Percentiles rank a stretch among this genome's conserved stretches.
Conservation (phyloP, 2,113 vertebrate species). For the Cygnus atratus region DNA sequence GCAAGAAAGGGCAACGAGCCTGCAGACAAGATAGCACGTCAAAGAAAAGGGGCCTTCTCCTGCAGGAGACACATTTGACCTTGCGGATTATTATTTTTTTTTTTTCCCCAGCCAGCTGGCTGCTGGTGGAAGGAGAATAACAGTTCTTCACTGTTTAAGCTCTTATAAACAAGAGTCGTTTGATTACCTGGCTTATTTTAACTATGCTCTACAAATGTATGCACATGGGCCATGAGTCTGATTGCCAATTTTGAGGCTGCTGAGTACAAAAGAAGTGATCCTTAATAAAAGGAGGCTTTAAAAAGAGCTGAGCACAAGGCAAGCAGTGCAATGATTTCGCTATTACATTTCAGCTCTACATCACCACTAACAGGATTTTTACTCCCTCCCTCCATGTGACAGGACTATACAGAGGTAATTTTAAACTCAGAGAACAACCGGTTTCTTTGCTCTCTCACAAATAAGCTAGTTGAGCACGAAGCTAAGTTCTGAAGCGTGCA, state of each 20-base stretch:
- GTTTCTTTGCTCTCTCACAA: background rate
- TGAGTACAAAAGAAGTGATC: background rate
- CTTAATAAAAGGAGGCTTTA: background rate
- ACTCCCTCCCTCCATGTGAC: background rate
- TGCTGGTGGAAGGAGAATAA: background rate
- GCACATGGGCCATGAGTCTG: background rate
- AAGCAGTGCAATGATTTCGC: background rate
- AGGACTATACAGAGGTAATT: fast-evolving
- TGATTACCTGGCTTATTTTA: background rate
- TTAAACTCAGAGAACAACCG: background rate
- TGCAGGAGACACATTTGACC: background rate
- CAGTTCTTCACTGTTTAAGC: background rate
- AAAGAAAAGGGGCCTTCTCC: background rate
- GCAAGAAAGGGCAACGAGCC: background rate
- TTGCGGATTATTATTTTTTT: background rate
- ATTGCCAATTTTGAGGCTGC: background rate
- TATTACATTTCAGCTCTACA: background rate
- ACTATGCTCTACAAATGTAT: background rate
- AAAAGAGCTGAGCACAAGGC: background rate
- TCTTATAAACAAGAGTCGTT: background rate
- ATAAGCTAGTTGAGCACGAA: background rate
- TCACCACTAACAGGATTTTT: background rate
- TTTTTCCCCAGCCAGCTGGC: background rate
- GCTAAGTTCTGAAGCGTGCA: background rate
- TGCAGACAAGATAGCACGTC: background rate